Evolutionary conservation across 2,888 invertebrate species (phyloP).

Genomic region (Polietes domitor): DNA sequence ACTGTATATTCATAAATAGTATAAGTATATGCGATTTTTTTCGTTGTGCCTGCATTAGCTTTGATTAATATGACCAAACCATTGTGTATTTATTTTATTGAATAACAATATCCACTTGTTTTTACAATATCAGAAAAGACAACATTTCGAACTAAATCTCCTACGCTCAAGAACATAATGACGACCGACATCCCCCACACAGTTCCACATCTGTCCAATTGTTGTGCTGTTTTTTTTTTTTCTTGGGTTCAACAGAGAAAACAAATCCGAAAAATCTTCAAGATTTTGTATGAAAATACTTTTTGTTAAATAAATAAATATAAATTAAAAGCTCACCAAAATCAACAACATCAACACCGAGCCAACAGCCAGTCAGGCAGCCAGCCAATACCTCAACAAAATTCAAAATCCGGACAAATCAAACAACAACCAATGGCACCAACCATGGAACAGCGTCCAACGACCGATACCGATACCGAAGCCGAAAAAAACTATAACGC

Average conservation of each 20-base stretch:
- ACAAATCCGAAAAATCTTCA: constrained; percentile 2
- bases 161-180: neutral
- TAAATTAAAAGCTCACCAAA: constrained; percentile 6
- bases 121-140: neutral
- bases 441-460: neutral
- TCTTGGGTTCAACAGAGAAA: neutral
- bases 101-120: constrained; percentile 22
- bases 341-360: constrained; percentile 4
- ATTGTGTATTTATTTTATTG: neutral
- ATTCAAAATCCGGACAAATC: neutral
- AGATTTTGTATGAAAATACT: constrained; percentile 15
- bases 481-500: neutral
- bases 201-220: constrained; percentile 5
- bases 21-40: too few relatives aligned
- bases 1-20: too few relatives aligned
- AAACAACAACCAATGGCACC: neutral
- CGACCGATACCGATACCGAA: neutral
- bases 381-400: neutral
- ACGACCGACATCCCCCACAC: neutral
- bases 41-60: too few relatives aligned
- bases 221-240: neutral
- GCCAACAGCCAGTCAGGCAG: neutral
- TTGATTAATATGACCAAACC: too few relatives aligned
- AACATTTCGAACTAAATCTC: neutral
- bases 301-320: constrained; percentile 35